These are phyloP conservation scores for Mythimna vitellina DNA, from an alignment of 2,888 invertebrate species.

Conservation along the genomic window DNA sequence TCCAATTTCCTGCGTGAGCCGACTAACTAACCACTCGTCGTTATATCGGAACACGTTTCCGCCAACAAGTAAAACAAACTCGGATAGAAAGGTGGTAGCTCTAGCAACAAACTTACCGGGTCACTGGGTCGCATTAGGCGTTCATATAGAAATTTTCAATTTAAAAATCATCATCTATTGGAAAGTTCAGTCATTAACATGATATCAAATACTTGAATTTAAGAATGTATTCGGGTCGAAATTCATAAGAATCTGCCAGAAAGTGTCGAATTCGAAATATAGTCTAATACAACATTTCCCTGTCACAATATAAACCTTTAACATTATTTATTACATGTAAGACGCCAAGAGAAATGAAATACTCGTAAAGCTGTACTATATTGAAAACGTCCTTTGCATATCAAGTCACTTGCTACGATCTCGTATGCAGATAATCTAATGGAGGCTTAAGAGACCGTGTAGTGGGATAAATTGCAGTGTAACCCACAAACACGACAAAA, in stretches of 20 bases:
- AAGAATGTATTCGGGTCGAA: slow-evolving; percentile 6
- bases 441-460: slow-evolving; percentile 23
- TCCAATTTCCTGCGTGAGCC: slow-evolving; percentile 71
- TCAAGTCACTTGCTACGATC: slow-evolving; percentile 11
- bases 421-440: slow-evolving; percentile 43
- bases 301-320: not conserved
- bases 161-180: slow-evolving; percentile 53
- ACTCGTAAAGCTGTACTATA: slow-evolving; percentile 9
- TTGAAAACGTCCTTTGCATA: slow-evolving; percentile 27
- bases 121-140: slow-evolving; percentile 73
- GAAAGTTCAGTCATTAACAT: slow-evolving; percentile 56
- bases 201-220: slow-evolving; percentile 8
- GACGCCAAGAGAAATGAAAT: slow-evolving; percentile 3
- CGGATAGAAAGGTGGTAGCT: slow-evolving; percentile 72
- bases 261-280: not conserved
- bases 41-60: slow-evolving; percentile 71
- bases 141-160: slow-evolving; percentile 65
- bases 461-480: slow-evolving; percentile 50
- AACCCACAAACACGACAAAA: slow-evolving; percentile 59
- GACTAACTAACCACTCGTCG: slow-evolving; percentile 62
- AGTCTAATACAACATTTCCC: not conserved
- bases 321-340: not conserved
- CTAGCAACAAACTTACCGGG: slow-evolving; percentile 60
- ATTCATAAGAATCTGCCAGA: not conserved
- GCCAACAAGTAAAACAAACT: slow-evolving; percentile 78